phyloP scores from a whole-genome alignment of 2,888 invertebrate species.

The Heteropelma amictum region DNA sequence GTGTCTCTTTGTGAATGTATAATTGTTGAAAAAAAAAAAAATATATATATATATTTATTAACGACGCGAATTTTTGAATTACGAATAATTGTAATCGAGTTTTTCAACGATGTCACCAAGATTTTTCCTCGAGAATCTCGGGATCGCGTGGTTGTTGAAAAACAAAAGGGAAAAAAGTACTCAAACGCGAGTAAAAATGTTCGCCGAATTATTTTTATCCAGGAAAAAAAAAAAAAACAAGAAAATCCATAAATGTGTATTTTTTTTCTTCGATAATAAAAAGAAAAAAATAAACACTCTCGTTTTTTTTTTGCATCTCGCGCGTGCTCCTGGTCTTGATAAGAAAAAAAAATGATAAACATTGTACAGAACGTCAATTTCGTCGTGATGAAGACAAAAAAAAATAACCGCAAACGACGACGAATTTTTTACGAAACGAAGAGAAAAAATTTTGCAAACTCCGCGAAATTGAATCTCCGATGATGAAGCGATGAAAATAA shows the following conservation, averaged over 20 bases:
- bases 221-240: background rate
- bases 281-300: background rate
- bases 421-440: background rate
- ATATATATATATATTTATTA: too few species aligned
- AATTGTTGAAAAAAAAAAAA: too few species aligned
- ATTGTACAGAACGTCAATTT: slow-evolving; percentile 19
- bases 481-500: background rate
- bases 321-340: background rate
- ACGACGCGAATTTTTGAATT: too few species aligned
- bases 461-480: background rate
- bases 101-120: too few species aligned
- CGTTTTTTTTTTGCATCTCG: background rate
- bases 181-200: too few species aligned
- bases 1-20: too few species aligned
- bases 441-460: background rate
- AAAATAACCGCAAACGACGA: too few species aligned
- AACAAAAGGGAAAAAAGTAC: too few species aligned
- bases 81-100: too few species aligned
- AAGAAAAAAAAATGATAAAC: slow-evolving; percentile 1
- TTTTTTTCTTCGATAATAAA: background rate
- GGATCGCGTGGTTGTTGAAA: too few species aligned
- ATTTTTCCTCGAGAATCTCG: too few species aligned
- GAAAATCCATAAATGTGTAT: background rate
- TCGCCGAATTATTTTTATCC: slow-evolving; percentile 8
- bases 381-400: slow-evolving; percentile 11